Evolutionary conservation across 2,797 vertebrate genomes (phyloP).

Genomic region (Podarcis siculus): DNA sequence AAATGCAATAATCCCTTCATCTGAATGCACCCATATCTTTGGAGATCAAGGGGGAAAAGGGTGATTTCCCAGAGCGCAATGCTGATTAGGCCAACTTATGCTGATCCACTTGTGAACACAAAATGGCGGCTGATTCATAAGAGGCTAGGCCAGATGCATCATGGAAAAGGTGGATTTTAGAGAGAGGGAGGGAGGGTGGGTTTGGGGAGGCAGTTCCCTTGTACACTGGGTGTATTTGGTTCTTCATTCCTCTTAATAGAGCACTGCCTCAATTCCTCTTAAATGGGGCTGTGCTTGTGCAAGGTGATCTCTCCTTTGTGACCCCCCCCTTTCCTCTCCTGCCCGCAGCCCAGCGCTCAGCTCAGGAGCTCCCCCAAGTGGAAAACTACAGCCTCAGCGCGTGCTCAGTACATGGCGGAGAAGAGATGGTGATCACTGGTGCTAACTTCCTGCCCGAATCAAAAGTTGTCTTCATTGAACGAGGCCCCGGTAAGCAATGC

Average conservation of each 20-base stretch:
- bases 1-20: too few species aligned
- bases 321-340: neutral
- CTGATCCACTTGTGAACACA: too few species aligned
- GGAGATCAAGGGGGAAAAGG: too few species aligned
- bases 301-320: neutral
- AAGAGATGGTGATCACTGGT: constrained; percentile 88
- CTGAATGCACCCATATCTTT: too few species aligned
- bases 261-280: too few species aligned
- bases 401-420: constrained; percentile 88
- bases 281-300: neutral
- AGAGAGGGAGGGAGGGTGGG: too few species aligned
- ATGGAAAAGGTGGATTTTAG: too few species aligned
- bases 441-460: constrained; percentile 91
- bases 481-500: constrained; percentile 84
- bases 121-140: too few species aligned
- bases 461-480: constrained; percentile 91
- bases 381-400: constrained; percentile 88
- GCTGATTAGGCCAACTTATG: too few species aligned
- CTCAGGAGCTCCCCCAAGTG: constrained; percentile 92
- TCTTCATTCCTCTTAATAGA: neutral
- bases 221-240: neutral
- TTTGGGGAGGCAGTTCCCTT: too few species aligned
- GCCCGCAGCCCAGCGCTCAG: constrained; percentile 89
- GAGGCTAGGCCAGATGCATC: too few species aligned
- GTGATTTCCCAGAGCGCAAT: too few species aligned